phyloP scores from a whole-genome alignment of 2,797 vertebrate genomes.

The Pelochelys cantorii region DNA sequence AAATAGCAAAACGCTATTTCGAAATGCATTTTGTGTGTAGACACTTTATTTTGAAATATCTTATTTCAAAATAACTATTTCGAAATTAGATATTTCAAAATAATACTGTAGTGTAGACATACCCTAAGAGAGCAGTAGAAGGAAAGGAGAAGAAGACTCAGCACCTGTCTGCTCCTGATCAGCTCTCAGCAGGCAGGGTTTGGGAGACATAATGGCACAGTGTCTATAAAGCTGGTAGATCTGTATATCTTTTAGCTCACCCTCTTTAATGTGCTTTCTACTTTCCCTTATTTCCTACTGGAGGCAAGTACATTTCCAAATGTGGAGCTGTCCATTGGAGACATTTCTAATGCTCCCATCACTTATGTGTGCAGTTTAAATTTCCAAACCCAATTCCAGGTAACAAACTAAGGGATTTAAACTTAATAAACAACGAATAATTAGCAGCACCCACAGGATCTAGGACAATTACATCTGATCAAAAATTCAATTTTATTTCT shows the following conservation, averaged over 20 bases:
- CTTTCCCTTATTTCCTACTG: neutral
- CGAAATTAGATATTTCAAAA: too few relatives aligned
- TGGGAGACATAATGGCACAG: neutral
- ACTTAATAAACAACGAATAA: too few relatives aligned
- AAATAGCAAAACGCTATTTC: too few relatives aligned
- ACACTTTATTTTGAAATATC: too few relatives aligned
- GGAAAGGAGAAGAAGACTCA: neutral
- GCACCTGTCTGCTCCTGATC: neutral
- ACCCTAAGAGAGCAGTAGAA: neutral
- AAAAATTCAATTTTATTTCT: neutral
- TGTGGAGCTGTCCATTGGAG: neutral
- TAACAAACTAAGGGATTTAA: too few relatives aligned
- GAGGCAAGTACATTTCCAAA: neutral
- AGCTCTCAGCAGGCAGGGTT: neutral
- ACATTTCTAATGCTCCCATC: neutral
- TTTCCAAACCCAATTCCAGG: constrained; percentile 8
- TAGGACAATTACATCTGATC: neutral
- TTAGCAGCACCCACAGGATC: neutral
- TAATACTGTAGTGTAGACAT: too few relatives aligned
- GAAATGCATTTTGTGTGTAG: too few relatives aligned
- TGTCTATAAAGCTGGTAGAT: neutral
- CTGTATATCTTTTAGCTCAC: neutral
- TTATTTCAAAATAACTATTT: too few relatives aligned
- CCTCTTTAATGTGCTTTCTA: neutral
- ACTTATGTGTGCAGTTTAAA: neutral